These are phyloP conservation scores for Ectemnius lituratus DNA, from an alignment of 2,888 invertebrate species.

Conservation along the genomic window DNA sequence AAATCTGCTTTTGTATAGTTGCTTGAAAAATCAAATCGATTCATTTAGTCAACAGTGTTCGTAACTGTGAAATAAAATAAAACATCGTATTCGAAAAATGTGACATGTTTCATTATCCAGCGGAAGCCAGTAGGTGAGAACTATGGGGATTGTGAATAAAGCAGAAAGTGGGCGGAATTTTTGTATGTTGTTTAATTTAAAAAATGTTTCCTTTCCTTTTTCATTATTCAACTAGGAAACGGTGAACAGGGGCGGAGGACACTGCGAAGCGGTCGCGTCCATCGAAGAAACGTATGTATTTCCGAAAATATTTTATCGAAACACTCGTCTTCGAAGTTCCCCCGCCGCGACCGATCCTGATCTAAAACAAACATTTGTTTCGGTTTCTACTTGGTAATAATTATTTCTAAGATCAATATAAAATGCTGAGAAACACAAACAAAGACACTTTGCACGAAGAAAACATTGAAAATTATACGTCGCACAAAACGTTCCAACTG, in stretches of 20 bases:
- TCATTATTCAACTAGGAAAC: slow-evolving; percentile 51
- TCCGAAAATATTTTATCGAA: slow-evolving; percentile 46
- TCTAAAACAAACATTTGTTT: slow-evolving; percentile 51
- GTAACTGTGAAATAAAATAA: too few relatives aligned
- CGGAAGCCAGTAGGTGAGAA: too few relatives aligned
- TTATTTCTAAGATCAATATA: slow-evolving; percentile 46
- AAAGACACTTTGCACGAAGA: slow-evolving; percentile 30
- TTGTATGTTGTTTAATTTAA: slow-evolving; percentile 56
- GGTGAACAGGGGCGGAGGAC: slow-evolving; percentile 34
- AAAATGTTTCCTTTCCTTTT: slow-evolving; percentile 56
- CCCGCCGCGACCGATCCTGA: slow-evolving; percentile 34
- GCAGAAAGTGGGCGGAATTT: too few relatives aligned
- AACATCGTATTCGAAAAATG: too few relatives aligned
- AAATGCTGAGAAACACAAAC: slow-evolving; percentile 46
- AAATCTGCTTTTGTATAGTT: slow-evolving; percentile 36
- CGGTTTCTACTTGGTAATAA: slow-evolving; percentile 45
- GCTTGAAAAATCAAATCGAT: too few relatives aligned
- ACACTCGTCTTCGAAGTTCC: slow-evolving; percentile 18
- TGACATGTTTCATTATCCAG: too few relatives aligned
- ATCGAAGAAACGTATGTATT: slow-evolving; percentile 22
- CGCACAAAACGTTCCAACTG: slow-evolving; percentile 5
- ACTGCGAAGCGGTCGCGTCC: slow-evolving; percentile 23
- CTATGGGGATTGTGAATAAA: too few relatives aligned
- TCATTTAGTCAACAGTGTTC: too few relatives aligned
- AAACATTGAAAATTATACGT: slow-evolving; percentile 27